A percentile compares a stretch with the other conserved stretches of the same genome.
phyloP scores from a whole-genome alignment of 2,797 vertebrate genomes.

The Hydrocynus forskahlii region DNA sequence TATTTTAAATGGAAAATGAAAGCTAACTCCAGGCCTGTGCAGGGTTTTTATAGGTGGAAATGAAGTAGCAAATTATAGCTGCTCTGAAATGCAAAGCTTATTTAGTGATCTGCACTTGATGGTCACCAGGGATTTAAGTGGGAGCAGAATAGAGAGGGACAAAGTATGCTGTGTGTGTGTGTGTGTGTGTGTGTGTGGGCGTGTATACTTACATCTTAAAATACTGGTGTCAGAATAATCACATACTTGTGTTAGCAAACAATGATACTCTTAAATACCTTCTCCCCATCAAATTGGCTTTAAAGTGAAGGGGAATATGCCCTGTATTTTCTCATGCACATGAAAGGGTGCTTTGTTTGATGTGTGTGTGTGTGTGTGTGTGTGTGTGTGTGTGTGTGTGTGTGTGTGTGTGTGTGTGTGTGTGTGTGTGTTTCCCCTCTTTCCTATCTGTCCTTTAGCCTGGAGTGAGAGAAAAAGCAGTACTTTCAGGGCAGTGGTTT shows the following conservation, averaged over 20 bases:
- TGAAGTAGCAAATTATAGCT: slow-evolving; percentile 79
- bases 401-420: neutral
- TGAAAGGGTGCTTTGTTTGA: slow-evolving; percentile 64
- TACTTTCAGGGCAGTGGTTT: slow-evolving; percentile 70
- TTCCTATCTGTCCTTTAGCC: slow-evolving; percentile 56
- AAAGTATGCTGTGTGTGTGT: neutral
- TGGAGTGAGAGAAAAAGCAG: slow-evolving; percentile 57
- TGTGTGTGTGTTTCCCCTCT: slow-evolving; percentile 41
- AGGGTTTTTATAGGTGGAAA: slow-evolving; percentile 77
- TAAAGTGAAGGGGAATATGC: slow-evolving; percentile 51
- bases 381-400: neutral
- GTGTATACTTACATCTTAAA: slow-evolving; percentile 46
- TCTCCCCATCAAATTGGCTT: slow-evolving; percentile 43
- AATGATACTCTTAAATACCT: slow-evolving; percentile 59
- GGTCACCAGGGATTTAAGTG: slow-evolving; percentile 68
- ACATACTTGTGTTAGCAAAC: slow-evolving; percentile 41
- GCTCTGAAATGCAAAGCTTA: slow-evolving; percentile 79
- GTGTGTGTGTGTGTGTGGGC: slow-evolving; percentile 55
- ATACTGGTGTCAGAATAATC: slow-evolving; percentile 37
- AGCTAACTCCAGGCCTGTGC: slow-evolving; percentile 74
- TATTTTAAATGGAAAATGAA: slow-evolving; percentile 81
- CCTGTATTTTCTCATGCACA: slow-evolving; percentile 66
- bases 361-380: slow-evolving; percentile 7
- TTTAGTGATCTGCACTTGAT: slow-evolving; percentile 71
- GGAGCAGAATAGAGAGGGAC: slow-evolving; percentile 54